Base-by-base conservation (phyloP, 2,113 vertebrate genomes). In the Centrocercus urophasianus region DNA sequence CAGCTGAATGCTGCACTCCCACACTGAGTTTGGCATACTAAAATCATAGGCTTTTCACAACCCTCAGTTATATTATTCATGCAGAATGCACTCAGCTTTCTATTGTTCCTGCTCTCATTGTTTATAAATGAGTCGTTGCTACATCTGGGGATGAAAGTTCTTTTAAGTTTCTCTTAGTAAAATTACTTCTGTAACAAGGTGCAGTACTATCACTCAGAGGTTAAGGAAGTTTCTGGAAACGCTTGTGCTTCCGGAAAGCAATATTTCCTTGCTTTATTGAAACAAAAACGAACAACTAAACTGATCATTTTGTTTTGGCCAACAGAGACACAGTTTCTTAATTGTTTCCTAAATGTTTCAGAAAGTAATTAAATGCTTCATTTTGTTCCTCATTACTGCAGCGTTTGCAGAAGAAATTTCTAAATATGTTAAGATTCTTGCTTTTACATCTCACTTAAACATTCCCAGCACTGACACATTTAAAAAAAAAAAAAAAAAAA, bases 81-180 rank as follows among this genome's bases (percentile, higher is more conserved):
- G 88, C 93, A 95, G 73, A 89, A 86, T 64, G 71, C 89, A 91
- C 92, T 95, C 81, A 93, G 88, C 76, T 93, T 88, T 87, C 94
- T 73, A 88, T 95, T 96, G 95, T 95, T 96, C 89, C 83, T 75
- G 61, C 54, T 73, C 63, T 75, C 93, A 86, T 94, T 94, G 88
- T 95, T 96, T 96, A 96, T 89, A 97, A 96, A 96, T 88, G 88
- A 96, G 64, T 65, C 85, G 81, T 79, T 64, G 38, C 86, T 95
- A 95, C 67, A 91, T 65, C 73, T 81, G 54, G 47, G 54, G 52
- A 74, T 66, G 86, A 38, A 94, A 92, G 78, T 87, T 94, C 80
- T 81, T 96, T 80, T 69, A 93, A 94, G 80, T 86, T 88, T 83
- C 45, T 74, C 61, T 81, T 83, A 75, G 40, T 83, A 56, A 69